These are phyloP conservation scores for Nipponia nippon DNA, from an alignment of 2,113 vertebrate species.

Conservation along the genomic window DNA sequence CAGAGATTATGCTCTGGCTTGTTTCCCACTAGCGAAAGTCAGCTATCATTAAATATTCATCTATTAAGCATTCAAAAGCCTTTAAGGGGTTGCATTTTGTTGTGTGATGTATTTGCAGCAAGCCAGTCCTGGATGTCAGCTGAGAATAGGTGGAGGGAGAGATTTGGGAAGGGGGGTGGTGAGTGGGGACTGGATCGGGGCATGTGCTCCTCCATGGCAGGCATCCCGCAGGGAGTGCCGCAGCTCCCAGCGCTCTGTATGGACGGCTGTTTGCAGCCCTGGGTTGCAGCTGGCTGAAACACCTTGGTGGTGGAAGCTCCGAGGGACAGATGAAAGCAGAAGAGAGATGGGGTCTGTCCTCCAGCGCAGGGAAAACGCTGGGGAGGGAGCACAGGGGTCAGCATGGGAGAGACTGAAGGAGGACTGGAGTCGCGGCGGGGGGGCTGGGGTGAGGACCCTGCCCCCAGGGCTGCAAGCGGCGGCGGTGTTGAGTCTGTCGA, in stretches of 20 bases:
- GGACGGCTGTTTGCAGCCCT: neutral
- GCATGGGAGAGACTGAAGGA: neutral
- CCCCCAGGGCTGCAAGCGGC: neutral
- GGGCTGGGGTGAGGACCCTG: neutral
- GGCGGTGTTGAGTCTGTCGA: neutral
- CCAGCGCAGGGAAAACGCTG: rapidly evolving
- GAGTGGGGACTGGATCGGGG: neutral
- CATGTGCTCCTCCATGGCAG: neutral
- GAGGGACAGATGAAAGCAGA: neutral
- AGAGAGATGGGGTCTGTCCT: neutral
- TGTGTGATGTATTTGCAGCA: neutral
- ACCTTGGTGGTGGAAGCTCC: neutral
- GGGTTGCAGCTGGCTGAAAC: neutral
- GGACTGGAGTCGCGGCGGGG: neutral
- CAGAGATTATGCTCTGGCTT: neutral
- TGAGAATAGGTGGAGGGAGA: neutral
- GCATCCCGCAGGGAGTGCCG: neutral
- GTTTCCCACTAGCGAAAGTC: neutral
- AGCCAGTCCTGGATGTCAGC: neutral
- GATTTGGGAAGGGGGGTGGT: neutral
- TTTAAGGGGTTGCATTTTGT: neutral
- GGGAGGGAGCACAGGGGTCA: neutral
- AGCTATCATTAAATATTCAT: neutral
- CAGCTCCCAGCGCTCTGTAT: neutral
- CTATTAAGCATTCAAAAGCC: neutral